Percentiles rank a stretch among this genome's conserved stretches.
Evolutionary conservation across 2,888 invertebrate genomes (phyloP).

Genomic region (Drosophila pseudotalamancana): DNA sequence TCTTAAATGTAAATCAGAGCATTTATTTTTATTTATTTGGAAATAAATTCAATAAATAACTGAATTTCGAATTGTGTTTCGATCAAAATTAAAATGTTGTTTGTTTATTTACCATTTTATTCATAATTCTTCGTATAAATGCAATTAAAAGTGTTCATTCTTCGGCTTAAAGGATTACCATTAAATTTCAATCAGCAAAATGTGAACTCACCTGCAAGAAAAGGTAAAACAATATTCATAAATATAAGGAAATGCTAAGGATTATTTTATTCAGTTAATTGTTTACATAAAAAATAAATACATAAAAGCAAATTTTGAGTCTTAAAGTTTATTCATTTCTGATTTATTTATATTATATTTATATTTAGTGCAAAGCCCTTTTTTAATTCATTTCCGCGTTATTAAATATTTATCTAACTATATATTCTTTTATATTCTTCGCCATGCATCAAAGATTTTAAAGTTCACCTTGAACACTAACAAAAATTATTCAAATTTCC

Average conservation of each 20-base stretch:
- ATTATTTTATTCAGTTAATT: too few species aligned
- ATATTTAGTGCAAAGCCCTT: not conserved
- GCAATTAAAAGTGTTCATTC: not conserved
- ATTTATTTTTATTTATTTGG: not conserved
- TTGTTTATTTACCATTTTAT: not conserved
- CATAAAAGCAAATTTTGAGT: not conserved
- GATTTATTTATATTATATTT: too few species aligned
- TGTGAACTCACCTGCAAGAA: slow-evolving; percentile 44
- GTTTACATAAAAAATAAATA: too few species aligned
- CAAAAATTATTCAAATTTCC: slow-evolving; percentile 32
- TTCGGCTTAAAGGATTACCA: slow-evolving; percentile 3
- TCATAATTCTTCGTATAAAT: not conserved
- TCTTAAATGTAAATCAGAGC: not conserved
- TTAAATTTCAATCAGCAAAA: not conserved
- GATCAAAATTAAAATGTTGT: not conserved
- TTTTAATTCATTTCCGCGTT: not conserved
- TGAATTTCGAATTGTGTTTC: not conserved
- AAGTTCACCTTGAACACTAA: slow-evolving; percentile 32
- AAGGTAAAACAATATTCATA: slow-evolving; percentile 8
- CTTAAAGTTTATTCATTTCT: too few species aligned
- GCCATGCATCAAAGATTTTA: not conserved
- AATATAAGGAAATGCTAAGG: too few species aligned
- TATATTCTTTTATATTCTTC: not conserved
- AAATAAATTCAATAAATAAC: not conserved
- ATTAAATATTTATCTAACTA: not conserved